Conservation (phyloP, 2,113 vertebrate species). For the Xenopus laevis region DNA sequence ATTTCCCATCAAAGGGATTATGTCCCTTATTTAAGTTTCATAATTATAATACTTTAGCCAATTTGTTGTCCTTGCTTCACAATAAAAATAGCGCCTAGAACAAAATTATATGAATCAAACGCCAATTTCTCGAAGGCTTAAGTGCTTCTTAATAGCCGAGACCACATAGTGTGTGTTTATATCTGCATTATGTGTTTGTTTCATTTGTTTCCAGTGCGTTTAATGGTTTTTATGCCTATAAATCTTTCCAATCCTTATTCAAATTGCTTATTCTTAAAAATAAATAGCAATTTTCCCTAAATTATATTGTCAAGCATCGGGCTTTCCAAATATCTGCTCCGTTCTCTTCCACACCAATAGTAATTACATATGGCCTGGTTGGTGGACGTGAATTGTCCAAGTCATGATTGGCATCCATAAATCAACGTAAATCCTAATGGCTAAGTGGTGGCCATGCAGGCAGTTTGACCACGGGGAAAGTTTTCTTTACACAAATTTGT, state of each 20-base stretch:
- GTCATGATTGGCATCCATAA: no score
- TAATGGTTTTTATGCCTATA: constrained; percentile 19
- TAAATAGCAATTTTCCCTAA: not conserved
- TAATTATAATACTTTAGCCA: no score
- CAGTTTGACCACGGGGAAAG: no score
- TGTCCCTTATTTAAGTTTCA: no score
- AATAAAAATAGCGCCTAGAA: constrained; percentile 6
- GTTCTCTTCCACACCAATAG: constrained; percentile 25
- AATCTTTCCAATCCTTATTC: not conserved
- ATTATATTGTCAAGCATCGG: constrained; percentile 23
- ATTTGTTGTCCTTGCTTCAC: not conserved
- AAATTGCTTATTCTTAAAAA: constrained; percentile 15
- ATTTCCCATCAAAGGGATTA: no score
- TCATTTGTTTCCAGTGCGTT: constrained; percentile 14
- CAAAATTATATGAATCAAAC: not conserved
- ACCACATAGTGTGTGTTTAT: constrained; percentile 11
- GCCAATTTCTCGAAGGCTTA: not conserved
- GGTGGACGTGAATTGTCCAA: not conserved
- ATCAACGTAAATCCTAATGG: no score
- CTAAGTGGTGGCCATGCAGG: no score
- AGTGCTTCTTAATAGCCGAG: constrained; percentile 6
- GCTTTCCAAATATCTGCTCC: constrained; percentile 16
- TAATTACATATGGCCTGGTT: constrained; percentile 22
- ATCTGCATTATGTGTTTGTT: constrained; percentile 15
- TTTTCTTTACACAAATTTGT: no score